Percentiles rank a stretch among this genome's conserved stretches.
These are phyloP conservation scores for Gambusia holbrooki DNA, from an alignment of 2,113 vertebrate genomes.

Conservation along the genomic window DNA sequence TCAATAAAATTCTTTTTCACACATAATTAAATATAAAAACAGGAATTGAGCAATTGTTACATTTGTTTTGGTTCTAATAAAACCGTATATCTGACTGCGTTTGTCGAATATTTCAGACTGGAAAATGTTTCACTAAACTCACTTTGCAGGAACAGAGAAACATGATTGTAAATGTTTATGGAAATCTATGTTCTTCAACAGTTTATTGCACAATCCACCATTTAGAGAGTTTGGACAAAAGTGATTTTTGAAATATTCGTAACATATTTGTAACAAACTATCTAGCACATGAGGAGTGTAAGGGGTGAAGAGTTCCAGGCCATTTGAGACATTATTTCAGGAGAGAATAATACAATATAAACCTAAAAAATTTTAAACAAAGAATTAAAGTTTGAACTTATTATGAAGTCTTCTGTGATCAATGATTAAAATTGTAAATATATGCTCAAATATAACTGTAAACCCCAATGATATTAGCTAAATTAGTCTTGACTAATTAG, in stretches of 20 bases:
- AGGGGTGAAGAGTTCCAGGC: neutral
- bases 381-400: neutral
- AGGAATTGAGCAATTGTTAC: neutral
- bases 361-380: no score
- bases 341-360: no score
- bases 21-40: neutral
- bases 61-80: slow-evolving; percentile 20
- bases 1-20: slow-evolving; percentile 23
- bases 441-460: neutral
- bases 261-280: neutral
- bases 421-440: neutral
- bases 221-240: neutral
- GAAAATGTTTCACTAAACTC: slow-evolving; percentile 37
- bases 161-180: slow-evolving; percentile 23
- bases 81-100: slow-evolving; percentile 10
- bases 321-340: neutral
- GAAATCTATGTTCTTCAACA: slow-evolving; percentile 14
- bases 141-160: slow-evolving; percentile 19
- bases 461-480: neutral
- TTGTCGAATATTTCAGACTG: slow-evolving; percentile 18
- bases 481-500: neutral
- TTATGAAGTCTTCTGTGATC: neutral
- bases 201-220: slow-evolving; percentile 12
- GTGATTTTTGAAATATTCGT: neutral
- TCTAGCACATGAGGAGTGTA: no score